Percentiles rank a stretch among this genome's conserved stretches.
Evolutionary conservation across 2,888 invertebrate species (phyloP).

Genomic region (Scaptodrosophila latifasciaeformis): DNA sequence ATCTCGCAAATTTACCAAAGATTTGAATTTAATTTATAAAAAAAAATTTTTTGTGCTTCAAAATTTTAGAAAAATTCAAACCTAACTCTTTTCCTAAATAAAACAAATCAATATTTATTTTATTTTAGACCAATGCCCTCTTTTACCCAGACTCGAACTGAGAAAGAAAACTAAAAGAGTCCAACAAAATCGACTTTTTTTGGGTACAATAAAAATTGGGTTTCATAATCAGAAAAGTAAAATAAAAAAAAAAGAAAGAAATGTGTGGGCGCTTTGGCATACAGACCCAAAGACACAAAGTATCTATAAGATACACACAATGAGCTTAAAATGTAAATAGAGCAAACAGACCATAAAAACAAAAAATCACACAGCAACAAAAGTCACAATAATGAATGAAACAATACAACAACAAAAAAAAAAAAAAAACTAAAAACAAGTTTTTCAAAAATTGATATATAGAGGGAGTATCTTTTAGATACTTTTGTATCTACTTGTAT

Average conservation of each 20-base stretch:
- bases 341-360: slow-evolving; percentile 58
- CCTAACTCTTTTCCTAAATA: too few relatives aligned
- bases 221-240: too few relatives aligned
- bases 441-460: slow-evolving; percentile 28
- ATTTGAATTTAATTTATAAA: too few relatives aligned
- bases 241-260: neutral
- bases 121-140: too few relatives aligned
- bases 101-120: too few relatives aligned
- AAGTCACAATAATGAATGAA: slow-evolving; percentile 48
- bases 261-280: slow-evolving; percentile 24
- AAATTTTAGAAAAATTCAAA: too few relatives aligned
- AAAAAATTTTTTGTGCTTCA: too few relatives aligned
- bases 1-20: too few relatives aligned
- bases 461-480: slow-evolving; percentile 18
- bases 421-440: slow-evolving; percentile 29
- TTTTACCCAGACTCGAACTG: too few relatives aligned
- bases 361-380: slow-evolving; percentile 20
- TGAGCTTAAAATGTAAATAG: slow-evolving; percentile 46
- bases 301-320: slow-evolving; percentile 32
- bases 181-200: too few relatives aligned
- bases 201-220: too few relatives aligned
- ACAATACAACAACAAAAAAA: slow-evolving; percentile 38
- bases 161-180: too few relatives aligned
- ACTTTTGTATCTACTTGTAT: neutral
- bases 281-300: neutral